Evolutionary conservation across 2,797 vertebrate genomes (phyloP).

Genomic region (Sebastes variabilis): DNA sequence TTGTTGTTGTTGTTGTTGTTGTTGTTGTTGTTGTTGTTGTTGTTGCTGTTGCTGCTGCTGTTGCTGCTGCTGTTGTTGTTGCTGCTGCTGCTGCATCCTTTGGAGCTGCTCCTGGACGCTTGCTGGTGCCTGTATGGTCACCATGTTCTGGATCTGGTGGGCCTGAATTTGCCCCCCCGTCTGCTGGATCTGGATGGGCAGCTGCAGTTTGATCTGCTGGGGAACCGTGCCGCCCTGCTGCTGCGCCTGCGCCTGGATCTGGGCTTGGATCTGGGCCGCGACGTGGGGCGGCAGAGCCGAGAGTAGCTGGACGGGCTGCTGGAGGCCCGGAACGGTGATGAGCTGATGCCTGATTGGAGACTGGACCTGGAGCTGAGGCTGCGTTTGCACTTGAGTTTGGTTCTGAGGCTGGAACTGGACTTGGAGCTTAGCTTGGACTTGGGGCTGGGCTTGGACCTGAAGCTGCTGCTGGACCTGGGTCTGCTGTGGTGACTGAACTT

Average conservation of each 20-base stretch:
- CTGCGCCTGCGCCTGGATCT: slow-evolving; percentile 83
- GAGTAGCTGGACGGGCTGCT: slow-evolving; percentile 90
- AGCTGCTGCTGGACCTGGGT: slow-evolving; percentile 63
- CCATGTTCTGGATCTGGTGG: slow-evolving; percentile 92
- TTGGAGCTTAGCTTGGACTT: slow-evolving; percentile 72
- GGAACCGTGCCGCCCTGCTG: slow-evolving; percentile 80
- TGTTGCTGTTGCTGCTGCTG: slow-evolving; percentile 88
- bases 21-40: slow-evolving; percentile 81
- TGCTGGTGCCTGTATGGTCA: slow-evolving; percentile 89
- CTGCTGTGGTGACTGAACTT: slow-evolving; percentile 58
- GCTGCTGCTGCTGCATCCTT: slow-evolving; percentile 90
- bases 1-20: background rate
- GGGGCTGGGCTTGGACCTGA: slow-evolving; percentile 67
- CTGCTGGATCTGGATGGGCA: slow-evolving; percentile 89
- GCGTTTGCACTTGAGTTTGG: slow-evolving; percentile 75
- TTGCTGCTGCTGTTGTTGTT: slow-evolving; percentile 86
- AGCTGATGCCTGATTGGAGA: slow-evolving; percentile 87
- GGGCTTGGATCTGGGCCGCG: slow-evolving; percentile 89
- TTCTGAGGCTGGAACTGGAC: slow-evolving; percentile 75
- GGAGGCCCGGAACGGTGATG: slow-evolving; percentile 88
- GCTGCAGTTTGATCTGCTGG: slow-evolving; percentile 92
- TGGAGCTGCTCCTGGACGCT: slow-evolving; percentile 94
- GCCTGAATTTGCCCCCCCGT: slow-evolving; percentile 84
- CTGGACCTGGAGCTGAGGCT: slow-evolving; percentile 78
- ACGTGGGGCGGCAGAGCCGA: slow-evolving; percentile 85